These are phyloP conservation scores for Ischnus inquisitorius DNA, from an alignment of 2,888 invertebrate genomes.

Conservation along the genomic window DNA sequence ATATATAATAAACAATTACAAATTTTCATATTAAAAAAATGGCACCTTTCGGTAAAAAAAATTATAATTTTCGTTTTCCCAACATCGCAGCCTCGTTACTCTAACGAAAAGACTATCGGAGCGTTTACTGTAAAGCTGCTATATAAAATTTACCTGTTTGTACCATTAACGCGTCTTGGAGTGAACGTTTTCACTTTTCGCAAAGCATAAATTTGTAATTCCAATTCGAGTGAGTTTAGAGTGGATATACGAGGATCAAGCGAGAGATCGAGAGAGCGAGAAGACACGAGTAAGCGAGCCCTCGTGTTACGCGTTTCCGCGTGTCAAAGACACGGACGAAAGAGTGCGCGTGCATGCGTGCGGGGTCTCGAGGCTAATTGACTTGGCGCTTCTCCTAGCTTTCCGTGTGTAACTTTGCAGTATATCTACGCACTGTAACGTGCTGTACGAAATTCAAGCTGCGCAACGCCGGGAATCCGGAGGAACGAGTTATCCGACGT, in stretches of 20 bases:
- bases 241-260: conserved; percentile 11
- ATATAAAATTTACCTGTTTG: conserved; percentile 1
- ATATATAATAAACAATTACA: too few relatives aligned
- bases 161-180: conserved; percentile 17
- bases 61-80: neutral
- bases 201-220: conserved; percentile 52
- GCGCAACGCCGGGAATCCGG: conserved; percentile 35
- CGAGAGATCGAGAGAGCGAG: neutral
- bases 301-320: conserved; percentile 54
- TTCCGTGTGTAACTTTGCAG: conserved; percentile 3
- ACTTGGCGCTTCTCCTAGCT: conserved; percentile 42
- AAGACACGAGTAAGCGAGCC: conserved; percentile 47
- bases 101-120: too few relatives aligned
- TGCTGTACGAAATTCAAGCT: conserved; percentile 7
- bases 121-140: neutral
- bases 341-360: conserved; percentile 16
- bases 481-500: conserved; percentile 41
- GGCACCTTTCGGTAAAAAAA: neutral
- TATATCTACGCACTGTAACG: conserved; percentile 10
- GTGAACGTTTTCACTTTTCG: conserved; percentile 55
- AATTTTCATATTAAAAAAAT: too few relatives aligned
- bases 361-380: conserved; percentile 44
- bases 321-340: conserved; percentile 32
- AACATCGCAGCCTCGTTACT: neutral
- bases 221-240: conserved; percentile 18